Evolutionary conservation across 1,140 invertebrate species (phyloP).

Genomic region (Oscheius sp.): DNA sequence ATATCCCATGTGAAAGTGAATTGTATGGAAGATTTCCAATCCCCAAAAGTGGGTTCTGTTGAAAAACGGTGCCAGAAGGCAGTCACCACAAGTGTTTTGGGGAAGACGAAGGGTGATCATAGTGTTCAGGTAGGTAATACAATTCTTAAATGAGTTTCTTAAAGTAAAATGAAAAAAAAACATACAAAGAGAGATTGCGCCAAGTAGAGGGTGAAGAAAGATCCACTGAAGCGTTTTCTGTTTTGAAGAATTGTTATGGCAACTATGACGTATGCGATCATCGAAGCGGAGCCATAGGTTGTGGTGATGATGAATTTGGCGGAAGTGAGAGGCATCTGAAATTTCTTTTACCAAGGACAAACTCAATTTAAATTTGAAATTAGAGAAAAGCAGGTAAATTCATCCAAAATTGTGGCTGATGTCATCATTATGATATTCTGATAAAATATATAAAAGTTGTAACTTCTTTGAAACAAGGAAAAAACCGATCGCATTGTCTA

Average conservation of each 20-base stretch:
- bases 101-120: not conserved
- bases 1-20: not conserved
- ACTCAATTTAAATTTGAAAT: too few species aligned
- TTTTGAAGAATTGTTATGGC: not conserved
- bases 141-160: conserved; percentile 2
- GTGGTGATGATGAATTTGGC: not conserved
- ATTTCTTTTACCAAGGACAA: too few species aligned
- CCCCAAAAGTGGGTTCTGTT: not conserved
- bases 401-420: too few species aligned
- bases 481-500: too few species aligned
- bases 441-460: too few species aligned
- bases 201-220: not conserved
- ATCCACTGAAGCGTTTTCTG: not conserved
- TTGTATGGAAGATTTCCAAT: not conserved
- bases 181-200: not conserved
- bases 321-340: not conserved
- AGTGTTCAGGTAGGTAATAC: not conserved
- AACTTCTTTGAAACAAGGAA: too few species aligned
- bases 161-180: too few species aligned
- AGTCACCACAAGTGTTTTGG: not conserved
- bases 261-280: not conserved
- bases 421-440: too few species aligned
- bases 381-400: too few species aligned
- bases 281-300: not conserved
- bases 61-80: not conserved